Conservation (phyloP, 2,113 vertebrate species). For the Tetrax tetrax region DNA sequence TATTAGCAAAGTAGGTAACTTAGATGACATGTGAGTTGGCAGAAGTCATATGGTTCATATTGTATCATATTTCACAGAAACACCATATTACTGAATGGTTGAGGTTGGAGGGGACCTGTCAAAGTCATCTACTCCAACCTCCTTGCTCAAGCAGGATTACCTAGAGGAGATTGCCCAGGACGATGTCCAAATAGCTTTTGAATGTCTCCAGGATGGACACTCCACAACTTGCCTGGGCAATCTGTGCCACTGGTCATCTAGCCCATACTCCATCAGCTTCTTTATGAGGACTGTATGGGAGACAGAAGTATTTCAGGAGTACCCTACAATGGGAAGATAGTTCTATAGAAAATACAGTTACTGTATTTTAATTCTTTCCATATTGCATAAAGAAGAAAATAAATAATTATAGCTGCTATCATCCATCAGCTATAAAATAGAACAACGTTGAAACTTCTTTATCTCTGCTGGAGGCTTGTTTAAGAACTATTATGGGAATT, state of each 20-base stretch:
- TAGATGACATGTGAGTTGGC: not conserved
- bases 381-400: not conserved
- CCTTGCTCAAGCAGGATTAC: not conserved
- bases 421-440: not conserved
- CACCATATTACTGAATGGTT: not conserved
- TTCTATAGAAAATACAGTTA: not conserved
- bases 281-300: not conserved
- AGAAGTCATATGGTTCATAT: not conserved
- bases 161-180: not conserved
- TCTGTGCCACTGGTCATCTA: not conserved
- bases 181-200: not conserved
- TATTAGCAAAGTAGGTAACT: not conserved
- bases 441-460: not conserved
- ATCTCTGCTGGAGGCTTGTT: not conserved
- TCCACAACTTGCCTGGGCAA: not conserved
- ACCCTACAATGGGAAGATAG: not conserved
- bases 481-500: not conserved
- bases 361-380: not conserved
- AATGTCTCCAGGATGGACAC: not conserved
- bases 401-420: not conserved
- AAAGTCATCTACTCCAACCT: not conserved
- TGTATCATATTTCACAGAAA: not conserved
- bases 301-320: not conserved
- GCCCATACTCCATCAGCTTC: not conserved
- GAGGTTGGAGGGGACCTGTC: not conserved